Evolutionary conservation across 1,140 invertebrate genomes (phyloP), one percentile per base, ranked within the genome.

Genomic region (Tetramorium simillimum): DNA sequence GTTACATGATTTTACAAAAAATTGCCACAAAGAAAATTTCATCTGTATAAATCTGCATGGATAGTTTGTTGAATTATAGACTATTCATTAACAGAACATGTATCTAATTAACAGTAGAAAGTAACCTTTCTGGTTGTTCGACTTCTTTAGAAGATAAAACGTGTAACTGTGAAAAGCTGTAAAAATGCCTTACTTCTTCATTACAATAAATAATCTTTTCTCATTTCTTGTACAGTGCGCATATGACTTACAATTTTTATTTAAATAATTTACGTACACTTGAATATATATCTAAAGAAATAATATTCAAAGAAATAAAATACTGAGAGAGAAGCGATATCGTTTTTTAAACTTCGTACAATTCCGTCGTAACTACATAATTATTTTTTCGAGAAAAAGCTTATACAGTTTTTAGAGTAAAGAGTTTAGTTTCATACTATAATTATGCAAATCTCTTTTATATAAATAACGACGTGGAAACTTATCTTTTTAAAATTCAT

Each of bases 21-120:
- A 49, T 62, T 33, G 18, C 9, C 7, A 72, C 37, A 21, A 60
- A 43, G 56, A 75, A n/a, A 84, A 73, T 18, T n/a, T 1, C 2
- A 16, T 37, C 14, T 46, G 12, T 24, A 4, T 62, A 49, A 84
- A 84, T 49, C 28, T 73, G 40, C 28, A 73, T 73, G 24, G 21
- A 43, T 49, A 43, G 9, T 16, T 75, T n/a, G 9, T 24, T 84
- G 12, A 37, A 21, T 82, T 43, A 14, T 24, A 40, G 4, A 51
- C 12, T 3, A 33, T 60, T 43, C 69, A 73, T 75, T 84, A 84
- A 49, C 46, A 70, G 40, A 73, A 82, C 21, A 28, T 60, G 33
- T 58, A 49, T 14, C 21, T 73, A 75, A 84, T 73, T 60, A 75
- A 75, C 40, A 37, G 24, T 84, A 84, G 80, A 84, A 75, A 84